Evolutionary conservation across 1,140 invertebrate genomes (phyloP).

Genomic region (Protaetia brevitarsis): DNA sequence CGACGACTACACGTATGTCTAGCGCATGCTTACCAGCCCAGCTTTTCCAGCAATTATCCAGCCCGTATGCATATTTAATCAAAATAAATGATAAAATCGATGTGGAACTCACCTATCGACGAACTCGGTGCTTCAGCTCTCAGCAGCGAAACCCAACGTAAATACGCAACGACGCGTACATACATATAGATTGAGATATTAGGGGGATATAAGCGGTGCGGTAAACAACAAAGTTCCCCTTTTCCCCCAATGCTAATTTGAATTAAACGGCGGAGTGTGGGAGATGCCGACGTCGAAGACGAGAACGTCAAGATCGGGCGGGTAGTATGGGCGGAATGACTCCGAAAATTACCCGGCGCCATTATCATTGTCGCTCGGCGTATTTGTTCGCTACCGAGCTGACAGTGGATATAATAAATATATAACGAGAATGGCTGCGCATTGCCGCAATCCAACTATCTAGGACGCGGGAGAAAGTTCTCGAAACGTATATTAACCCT

Average conservation of each 20-base stretch:
- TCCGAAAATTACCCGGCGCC: background rate
- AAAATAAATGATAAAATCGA: constrained; percentile 8
- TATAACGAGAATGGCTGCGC: background rate
- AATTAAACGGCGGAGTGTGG: background rate
- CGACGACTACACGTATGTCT: no score
- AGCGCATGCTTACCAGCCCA: no score
- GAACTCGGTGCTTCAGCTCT: no score
- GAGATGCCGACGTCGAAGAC: background rate
- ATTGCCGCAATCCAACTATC: no score
- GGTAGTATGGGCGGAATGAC: background rate
- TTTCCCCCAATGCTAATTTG: no score
- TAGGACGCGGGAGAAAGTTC: no score
- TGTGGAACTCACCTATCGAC: background rate
- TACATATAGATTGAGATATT: background rate
- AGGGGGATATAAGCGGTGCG: background rate
- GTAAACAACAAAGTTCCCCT: background rate
- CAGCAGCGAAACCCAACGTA: no score
- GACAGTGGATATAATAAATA: constrained; percentile 15
- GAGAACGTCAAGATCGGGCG: background rate
- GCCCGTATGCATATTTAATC: constrained; percentile 13
- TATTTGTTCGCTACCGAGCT: background rate
- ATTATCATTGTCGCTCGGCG: background rate
- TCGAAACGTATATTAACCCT: no score
- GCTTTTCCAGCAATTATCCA: constrained; percentile 9
- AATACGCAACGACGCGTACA: background rate